phyloP scores from a whole-genome alignment of 2,113 vertebrate genomes.

The Pedetes capensis region DNA sequence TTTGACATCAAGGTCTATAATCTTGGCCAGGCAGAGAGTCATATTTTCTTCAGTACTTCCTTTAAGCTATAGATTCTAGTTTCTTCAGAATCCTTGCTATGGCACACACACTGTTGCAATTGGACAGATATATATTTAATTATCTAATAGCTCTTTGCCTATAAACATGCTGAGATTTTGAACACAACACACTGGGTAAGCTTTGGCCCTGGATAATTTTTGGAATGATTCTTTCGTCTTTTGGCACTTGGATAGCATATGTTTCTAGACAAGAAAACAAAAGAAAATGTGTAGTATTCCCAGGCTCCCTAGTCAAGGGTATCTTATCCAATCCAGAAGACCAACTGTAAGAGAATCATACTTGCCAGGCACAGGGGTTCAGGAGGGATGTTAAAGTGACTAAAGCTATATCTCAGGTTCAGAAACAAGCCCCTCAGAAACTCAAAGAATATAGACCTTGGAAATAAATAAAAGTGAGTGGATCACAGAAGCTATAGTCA shows the following conservation, averaged over 20 bases:
- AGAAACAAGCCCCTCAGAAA: slow-evolving; percentile 18
- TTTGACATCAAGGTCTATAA: background rate
- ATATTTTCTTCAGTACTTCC: background rate
- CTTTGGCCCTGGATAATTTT: background rate
- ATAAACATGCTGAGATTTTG: background rate
- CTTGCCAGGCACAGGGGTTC: background rate
- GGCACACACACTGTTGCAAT: background rate
- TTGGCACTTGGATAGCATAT: background rate
- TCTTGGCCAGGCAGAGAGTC: background rate
- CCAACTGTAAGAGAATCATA: background rate
- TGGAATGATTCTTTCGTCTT: background rate
- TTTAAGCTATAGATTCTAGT: background rate
- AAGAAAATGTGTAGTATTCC: slow-evolving; percentile 13
- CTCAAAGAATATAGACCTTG: background rate
- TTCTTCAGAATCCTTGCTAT: background rate
- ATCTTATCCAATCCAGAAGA: slow-evolving; percentile 6
- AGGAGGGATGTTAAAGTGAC: background rate
- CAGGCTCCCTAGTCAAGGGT: background rate
- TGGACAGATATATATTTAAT: background rate
- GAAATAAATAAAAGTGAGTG: background rate
- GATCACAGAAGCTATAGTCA: background rate
- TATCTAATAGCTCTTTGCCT: background rate
- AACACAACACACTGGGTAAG: background rate
- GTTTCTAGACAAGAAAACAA: slow-evolving; percentile 17
- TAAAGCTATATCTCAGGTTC: background rate